Evolutionary conservation across 2,888 invertebrate genomes (phyloP).

Genomic region (Coenonympha glycerion): DNA sequence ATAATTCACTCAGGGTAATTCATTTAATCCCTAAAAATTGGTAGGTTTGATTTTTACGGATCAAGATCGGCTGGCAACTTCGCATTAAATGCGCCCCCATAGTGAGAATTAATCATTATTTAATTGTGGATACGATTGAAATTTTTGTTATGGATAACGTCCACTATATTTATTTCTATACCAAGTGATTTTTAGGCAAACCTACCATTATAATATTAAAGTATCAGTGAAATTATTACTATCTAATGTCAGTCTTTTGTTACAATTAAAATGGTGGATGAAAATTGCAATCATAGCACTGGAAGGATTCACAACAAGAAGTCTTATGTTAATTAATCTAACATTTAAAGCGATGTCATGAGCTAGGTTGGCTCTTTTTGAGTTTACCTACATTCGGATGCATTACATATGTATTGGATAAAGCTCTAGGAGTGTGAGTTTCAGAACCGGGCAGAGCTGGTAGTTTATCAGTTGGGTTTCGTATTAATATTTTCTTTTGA

Average conservation of each 20-base stretch:
- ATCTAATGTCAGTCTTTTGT: slow-evolving; percentile 58
- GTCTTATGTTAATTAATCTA: slow-evolving; percentile 10
- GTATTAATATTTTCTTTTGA: slow-evolving; percentile 64
- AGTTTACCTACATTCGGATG: slow-evolving; percentile 66
- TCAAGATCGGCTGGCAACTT: too few species aligned
- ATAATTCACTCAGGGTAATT: too few species aligned
- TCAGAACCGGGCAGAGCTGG: slow-evolving; percentile 79
- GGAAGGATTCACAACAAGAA: slow-evolving; percentile 67
- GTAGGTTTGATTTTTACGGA: too few species aligned
- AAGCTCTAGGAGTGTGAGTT: slow-evolving; percentile 75
- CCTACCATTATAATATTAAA: slow-evolving; percentile 19
- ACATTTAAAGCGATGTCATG: slow-evolving; percentile 46
- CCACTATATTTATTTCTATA: not conserved
- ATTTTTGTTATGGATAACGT: too few species aligned
- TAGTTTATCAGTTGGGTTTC: slow-evolving; percentile 86
- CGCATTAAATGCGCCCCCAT: too few species aligned
- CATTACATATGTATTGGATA: slow-evolving; percentile 83
- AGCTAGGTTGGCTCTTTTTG: slow-evolving; percentile 65
- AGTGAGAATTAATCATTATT: too few species aligned
- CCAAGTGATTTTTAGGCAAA: slow-evolving; percentile 1
- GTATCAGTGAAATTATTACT: slow-evolving; percentile 30
- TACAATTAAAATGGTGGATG: slow-evolving; percentile 47
- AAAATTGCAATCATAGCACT: slow-evolving; percentile 63
- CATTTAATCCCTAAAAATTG: too few species aligned
- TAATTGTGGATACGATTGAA: too few species aligned